These are phyloP conservation scores for Montipora efflorescens DNA, from an alignment of 64 coral and sea anemone genomes.

Conservation along the genomic window DNA sequence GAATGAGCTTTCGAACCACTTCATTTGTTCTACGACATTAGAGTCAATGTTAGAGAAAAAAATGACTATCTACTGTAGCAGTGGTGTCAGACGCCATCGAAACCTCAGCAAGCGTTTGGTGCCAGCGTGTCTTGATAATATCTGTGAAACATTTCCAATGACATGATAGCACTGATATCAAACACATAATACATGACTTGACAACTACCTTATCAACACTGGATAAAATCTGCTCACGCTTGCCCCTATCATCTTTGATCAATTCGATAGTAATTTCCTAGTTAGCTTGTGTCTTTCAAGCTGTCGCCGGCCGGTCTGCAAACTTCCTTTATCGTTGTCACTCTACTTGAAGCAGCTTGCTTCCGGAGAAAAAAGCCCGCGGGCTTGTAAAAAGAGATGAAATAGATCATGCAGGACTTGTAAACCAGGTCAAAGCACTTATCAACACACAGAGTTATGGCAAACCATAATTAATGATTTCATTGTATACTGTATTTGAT, in stretches of 20 bases:
- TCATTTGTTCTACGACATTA: no score
- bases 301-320: conserved; percentile 47
- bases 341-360: conserved; percentile 4
- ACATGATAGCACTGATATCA: conserved; percentile 22
- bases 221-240: conserved; percentile 16
- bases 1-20: no score
- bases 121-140: conserved; percentile 38
- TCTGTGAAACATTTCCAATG: background rate
- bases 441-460: background rate
- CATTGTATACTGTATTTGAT: no score
- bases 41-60: background rate
- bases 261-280: conserved; percentile 40
- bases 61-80: background rate
- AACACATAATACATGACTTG: background rate
- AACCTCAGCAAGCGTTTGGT: background rate
- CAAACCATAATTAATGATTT: background rate
- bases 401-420: background rate
- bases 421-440: background rate
- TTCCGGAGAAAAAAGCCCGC: background rate
- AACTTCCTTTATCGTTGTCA: conserved; percentile 19
- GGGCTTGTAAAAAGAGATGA: background rate
- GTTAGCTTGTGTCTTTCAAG: conserved; percentile 44
- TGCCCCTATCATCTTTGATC: conserved; percentile 34
- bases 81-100: background rate
- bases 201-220: background rate